These are phyloP conservation scores for Desmodus rotundus DNA, from an alignment of 2,113 vertebrate genomes.

Conservation along the genomic window DNA sequence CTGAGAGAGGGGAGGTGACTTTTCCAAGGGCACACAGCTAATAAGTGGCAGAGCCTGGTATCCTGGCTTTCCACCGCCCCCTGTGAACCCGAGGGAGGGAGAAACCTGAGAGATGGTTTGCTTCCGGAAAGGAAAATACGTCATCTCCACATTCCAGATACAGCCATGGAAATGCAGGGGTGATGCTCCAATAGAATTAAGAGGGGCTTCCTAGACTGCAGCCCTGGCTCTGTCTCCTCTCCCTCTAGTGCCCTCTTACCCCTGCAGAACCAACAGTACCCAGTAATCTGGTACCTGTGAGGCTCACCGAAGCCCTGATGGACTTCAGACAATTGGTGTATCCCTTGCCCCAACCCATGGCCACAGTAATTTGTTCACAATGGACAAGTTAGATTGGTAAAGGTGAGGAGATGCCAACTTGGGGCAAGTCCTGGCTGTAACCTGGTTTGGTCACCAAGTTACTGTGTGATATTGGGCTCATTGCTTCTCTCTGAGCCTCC, in stretches of 20 bases:
- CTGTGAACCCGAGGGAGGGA: not conserved
- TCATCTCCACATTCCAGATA: not conserved
- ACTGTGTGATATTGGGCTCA: not conserved
- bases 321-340: not conserved
- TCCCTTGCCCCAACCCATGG: not conserved
- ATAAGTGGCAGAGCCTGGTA: not conserved
- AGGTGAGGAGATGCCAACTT: not conserved
- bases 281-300: not conserved
- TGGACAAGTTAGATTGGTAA: not conserved
- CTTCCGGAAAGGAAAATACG: not conserved
- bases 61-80: not conserved
- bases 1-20: not conserved
- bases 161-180: accelerated
- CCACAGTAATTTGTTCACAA: not conserved
- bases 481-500: not conserved
- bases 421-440: not conserved
- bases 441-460: not conserved
- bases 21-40: not conserved
- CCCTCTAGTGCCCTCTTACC: not conserved
- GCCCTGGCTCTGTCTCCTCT: not conserved
- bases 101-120: not conserved
- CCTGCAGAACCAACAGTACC: not conserved
- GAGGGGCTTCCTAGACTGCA: not conserved
- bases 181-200: not conserved
- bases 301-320: not conserved